A percentile compares a stretch with the other conserved stretches of the same genome.
Evolutionary conservation across 2,888 invertebrate genomes (phyloP).

Genomic region (Zygothrica quintamaculata): DNA sequence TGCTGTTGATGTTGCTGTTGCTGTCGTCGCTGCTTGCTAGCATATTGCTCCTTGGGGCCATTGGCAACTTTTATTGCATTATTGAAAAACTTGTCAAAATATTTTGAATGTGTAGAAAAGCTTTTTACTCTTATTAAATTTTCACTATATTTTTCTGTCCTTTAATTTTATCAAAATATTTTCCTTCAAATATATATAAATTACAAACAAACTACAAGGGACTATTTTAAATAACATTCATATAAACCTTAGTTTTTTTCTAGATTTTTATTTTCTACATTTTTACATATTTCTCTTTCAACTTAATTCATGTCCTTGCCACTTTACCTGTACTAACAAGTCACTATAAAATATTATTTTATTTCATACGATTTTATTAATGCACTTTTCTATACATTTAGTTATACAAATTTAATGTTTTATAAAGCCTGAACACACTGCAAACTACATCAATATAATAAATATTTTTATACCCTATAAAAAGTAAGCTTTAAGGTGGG

Average conservation of each 20-base stretch:
- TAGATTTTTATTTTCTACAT: neutral
- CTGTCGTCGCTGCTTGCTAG: constrained; percentile 5
- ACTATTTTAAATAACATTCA: neutral
- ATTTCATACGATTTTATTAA: constrained; percentile 42
- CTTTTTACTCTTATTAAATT: constrained; percentile 72
- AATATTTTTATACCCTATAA: constrained; percentile 7
- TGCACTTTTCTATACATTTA: constrained; percentile 42
- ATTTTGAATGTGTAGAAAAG: constrained; percentile 78
- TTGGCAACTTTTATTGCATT: constrained; percentile 78
- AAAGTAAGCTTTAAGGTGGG: too few species aligned
- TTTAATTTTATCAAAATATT: constrained; percentile 51
- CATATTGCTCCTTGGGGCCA: constrained; percentile 46
- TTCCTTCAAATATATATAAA: neutral
- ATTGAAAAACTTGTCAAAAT: constrained; percentile 80
- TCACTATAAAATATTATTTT: constrained; percentile 21
- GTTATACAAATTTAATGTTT: constrained; percentile 49
- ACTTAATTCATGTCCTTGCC: constrained; percentile 8
- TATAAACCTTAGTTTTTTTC: constrained; percentile 4
- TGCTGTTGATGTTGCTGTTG: constrained; percentile 6
- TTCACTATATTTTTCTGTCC: constrained; percentile 4
- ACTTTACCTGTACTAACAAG: constrained; percentile 9
- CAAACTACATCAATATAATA: neutral
- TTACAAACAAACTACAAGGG: neutral
- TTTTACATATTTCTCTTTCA: constrained; percentile 3
- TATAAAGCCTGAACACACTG: constrained; percentile 8